A percentile compares a stretch with the other conserved stretches of the same genome.
Conservation (phyloP, 2,888 invertebrate genomes). For the Cryptocephalus primarius region DNA sequence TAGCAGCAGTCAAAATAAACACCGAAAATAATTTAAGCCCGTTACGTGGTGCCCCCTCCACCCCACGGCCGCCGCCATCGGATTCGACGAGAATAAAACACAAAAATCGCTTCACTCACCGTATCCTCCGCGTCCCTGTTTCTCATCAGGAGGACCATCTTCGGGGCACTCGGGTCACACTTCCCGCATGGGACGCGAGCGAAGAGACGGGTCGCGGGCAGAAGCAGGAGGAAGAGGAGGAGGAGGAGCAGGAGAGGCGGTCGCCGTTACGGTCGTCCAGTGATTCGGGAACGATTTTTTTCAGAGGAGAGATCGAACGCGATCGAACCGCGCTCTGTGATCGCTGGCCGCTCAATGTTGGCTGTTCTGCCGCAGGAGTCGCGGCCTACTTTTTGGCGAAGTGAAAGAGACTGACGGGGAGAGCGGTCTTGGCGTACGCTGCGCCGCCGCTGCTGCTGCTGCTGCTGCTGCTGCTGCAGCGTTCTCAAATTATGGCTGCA, state of each 20-base stretch:
- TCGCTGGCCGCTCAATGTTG: constrained; percentile 30
- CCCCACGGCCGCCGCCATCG: too few relatives aligned
- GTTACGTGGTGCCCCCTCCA: not conserved
- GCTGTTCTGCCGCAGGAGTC: constrained; percentile 23
- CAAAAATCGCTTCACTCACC: constrained; percentile 19
- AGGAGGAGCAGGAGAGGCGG: too few relatives aligned
- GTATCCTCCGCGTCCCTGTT: constrained; percentile 26
- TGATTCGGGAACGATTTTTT: too few relatives aligned
- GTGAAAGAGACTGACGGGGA: constrained; percentile 24
- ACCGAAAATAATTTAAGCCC: too few relatives aligned
- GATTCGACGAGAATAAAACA: too few relatives aligned
- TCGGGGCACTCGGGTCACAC: not conserved
- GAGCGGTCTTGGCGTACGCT: too few relatives aligned
- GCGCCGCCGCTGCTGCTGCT: not conserved
- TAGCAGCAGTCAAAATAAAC: too few relatives aligned
- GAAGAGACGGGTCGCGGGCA: too few relatives aligned
- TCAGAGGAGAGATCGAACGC: constrained; percentile 9
- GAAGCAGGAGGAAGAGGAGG: too few relatives aligned
- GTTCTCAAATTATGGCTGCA: not conserved
- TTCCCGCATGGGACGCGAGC: not conserved
- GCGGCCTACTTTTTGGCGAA: constrained; percentile 31
- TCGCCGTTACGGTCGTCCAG: too few relatives aligned
- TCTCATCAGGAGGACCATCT: constrained; percentile 27
- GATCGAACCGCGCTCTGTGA: constrained; percentile 25
- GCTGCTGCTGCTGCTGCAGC: not conserved